Percentiles rank a stretch among this genome's conserved stretches.
phyloP scores from a whole-genome alignment of 2,113 vertebrate species.

The Eulemur rufifrons region DNA sequence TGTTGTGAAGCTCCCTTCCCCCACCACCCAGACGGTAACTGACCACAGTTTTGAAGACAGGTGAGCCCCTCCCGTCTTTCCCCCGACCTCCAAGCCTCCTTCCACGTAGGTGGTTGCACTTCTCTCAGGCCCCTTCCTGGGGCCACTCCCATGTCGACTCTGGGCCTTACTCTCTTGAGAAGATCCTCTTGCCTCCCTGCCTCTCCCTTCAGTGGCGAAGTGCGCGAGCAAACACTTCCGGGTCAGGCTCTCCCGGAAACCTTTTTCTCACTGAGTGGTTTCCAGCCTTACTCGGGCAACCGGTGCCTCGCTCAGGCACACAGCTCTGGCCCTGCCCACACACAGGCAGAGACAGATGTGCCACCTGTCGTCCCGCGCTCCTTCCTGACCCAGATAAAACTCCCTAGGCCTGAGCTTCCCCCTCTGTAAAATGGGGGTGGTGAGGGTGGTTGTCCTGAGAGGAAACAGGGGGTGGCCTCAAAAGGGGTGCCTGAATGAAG shows the following conservation, averaged over 20 bases:
- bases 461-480: neutral
- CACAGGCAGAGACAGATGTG: neutral
- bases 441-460: neutral
- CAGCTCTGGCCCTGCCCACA: neutral
- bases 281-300: neutral
- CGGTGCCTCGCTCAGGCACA: neutral
- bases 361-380: rapidly evolving
- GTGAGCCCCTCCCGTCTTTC: neutral
- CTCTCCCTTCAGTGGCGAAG: neutral
- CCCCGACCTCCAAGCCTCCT: neutral
- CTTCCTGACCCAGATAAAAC: neutral
- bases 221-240: neutral
- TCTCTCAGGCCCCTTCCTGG: neutral
- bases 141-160: neutral
- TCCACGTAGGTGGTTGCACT: neutral
- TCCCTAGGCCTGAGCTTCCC: neutral
- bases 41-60: no score
- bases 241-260: neutral
- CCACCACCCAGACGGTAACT: neutral
- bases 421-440: neutral
- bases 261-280: rapidly evolving
- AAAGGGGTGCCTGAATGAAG: neutral
- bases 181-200: neutral
- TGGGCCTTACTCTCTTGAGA: neutral
- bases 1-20: rapidly evolving